These are phyloP conservation scores for Conops quadrifasciatus DNA, from an alignment of 2,888 invertebrate genomes.

Conservation along the genomic window DNA sequence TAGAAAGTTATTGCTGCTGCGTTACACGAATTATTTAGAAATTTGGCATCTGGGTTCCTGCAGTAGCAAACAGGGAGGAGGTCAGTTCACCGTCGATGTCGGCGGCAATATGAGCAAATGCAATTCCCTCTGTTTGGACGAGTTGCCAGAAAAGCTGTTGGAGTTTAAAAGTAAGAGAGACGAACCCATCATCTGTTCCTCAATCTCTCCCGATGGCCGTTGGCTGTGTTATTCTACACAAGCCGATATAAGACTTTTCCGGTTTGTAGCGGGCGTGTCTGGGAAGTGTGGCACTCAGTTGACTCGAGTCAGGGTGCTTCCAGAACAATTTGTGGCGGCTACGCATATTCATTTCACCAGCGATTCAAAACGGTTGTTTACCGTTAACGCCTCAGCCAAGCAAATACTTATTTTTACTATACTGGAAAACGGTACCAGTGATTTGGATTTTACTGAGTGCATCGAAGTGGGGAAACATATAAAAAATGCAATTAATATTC, in stretches of 20 bases:
- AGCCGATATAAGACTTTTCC: conserved; percentile 71
- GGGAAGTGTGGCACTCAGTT: conserved; percentile 50
- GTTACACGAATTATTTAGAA: conserved; percentile 72
- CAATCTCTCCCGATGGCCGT: conserved; percentile 75
- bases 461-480: conserved; percentile 65
- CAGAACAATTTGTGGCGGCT: conserved; percentile 59
- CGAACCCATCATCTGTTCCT: conserved; percentile 75
- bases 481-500: conserved; percentile 68
- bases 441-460: conserved; percentile 59
- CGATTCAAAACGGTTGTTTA: conserved; percentile 63
- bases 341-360: conserved; percentile 64
- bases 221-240: conserved; percentile 81
- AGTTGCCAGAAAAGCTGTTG: conserved; percentile 74
- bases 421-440: conserved; percentile 50
- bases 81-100: conserved; percentile 45
- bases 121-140: conserved; percentile 44
- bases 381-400: conserved; percentile 61
- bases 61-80: conserved; percentile 39
- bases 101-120: conserved; percentile 10
- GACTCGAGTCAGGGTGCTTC: conserved; percentile 59
- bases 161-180: conserved; percentile 73
- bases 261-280: conserved; percentile 47
- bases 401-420: conserved; percentile 65
- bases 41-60: conserved; percentile 71
- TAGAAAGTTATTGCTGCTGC: conserved; percentile 70